phyloP scores from a whole-genome alignment of 2,888 invertebrate species.

The Meteorus colon region DNA sequence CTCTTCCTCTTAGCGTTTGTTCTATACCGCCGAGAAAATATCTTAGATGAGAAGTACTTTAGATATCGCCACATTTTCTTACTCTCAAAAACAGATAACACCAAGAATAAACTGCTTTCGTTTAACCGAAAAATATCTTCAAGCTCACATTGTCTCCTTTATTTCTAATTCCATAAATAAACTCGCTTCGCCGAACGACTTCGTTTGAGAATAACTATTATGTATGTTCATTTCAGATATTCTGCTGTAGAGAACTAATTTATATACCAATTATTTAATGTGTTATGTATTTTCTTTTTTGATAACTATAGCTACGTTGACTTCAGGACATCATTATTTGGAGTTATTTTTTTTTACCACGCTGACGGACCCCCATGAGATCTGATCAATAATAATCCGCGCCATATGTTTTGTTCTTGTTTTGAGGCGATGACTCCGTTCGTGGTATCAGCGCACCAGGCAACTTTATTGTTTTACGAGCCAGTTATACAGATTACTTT shows the following conservation, averaged over 20 bases:
- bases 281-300: not conserved
- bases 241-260: too few relatives aligned
- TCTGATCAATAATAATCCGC: not conserved
- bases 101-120: constrained; percentile 37
- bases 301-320: not conserved
- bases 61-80: constrained; percentile 46
- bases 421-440: not conserved
- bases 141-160: not conserved
- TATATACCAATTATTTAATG: not conserved
- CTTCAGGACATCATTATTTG: not conserved
- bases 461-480: constrained; percentile 70
- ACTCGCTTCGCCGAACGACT: not conserved
- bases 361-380: not conserved
- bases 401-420: not conserved
- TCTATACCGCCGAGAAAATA: constrained; percentile 21
- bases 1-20: constrained; percentile 40
- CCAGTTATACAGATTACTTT: constrained; percentile 70
- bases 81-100: constrained; percentile 38
- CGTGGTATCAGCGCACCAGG: constrained; percentile 9
- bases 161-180: not conserved
- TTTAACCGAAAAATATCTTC: constrained; percentile 13
- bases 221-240: too few relatives aligned
- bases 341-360: not conserved
- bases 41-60: constrained; percentile 42
- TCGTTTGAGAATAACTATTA: too few relatives aligned